Evolutionary conservation across 1,140 invertebrate genomes (phyloP), one percentile per base, ranked within the genome.

Genomic region (Scaptomyza montana): DNA sequence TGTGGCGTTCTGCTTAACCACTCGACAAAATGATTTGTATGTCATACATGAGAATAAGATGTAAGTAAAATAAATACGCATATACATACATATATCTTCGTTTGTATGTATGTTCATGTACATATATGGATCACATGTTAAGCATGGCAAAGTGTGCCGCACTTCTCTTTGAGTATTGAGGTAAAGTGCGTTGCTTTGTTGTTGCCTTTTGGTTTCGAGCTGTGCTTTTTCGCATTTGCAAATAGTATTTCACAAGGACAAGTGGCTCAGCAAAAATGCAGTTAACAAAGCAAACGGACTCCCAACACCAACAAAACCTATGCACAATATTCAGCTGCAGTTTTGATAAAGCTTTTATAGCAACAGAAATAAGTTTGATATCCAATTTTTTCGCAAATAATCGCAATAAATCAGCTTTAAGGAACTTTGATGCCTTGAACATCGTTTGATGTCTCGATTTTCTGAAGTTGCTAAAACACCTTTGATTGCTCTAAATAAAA

Each of bases 1-100:
- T 87, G 72, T 49, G 21, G 65, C 55, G 51, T n/a, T 36, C 8
- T 51, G 30, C 46, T 50, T 59, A 36, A 12, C 46, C 64, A 81
- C 82, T 89, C 77, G 77, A 53, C 77, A 74, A 79, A 80, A 84
- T 87, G 85, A 87, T 87, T 87, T 87, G 79, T 87, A 74, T 87
- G 84, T 89, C 84, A 87, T 74, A 71, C 73, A 64, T 60, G 77
- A n/a, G 55, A 54, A 67, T 33, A 72, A 60, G 63, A 64, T 57
- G 39, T 45, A 19, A 50, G 16, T 47, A 60, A 30, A 33, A 63
- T 47, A 39, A 21, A 30, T 16, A 39, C 45, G 13, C 67, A 43
- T 5, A 57, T 2, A 49, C 25, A 67, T 30, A 41, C 10, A 47
- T 47, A n/a, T 65, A 75, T 64, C 12, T n/a, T 5, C 74, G 21